Evolutionary conservation across 1,140 invertebrate species (phyloP), one percentile per base, ranked within the genome.

Genomic region (Drosophila asahinai): DNA sequence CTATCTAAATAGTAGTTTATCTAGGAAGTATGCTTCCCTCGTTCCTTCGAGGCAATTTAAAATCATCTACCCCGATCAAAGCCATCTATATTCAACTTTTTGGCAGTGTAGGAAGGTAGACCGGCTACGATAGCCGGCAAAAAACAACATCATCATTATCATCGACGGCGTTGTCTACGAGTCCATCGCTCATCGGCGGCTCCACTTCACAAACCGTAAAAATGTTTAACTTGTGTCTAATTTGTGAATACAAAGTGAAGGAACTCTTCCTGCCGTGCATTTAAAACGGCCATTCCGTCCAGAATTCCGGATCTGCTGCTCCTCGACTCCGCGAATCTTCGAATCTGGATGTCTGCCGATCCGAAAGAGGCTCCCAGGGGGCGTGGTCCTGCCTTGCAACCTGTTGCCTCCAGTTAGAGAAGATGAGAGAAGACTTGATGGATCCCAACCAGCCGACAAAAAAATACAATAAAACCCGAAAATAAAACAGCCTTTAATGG

Each of bases 171-270:
- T 58, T 42, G 61, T 66, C 73, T 58, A 77, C 61, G 47, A 65
- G 52, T 54, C 52, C 61, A 76, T 73, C 67, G 70, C 54, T 72
- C 71, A 75, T 58, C 57, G 70, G 49, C 70, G 73, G 60, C 60
- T 54, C 42, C 71, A 63, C 47, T 73, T 70, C 71, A 64, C 66
- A 78, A 67, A 52, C 48, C 74, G 63, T 70, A 75, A 83, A 82
- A 74, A 52, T 76, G 48, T 62, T 72, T 30, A 80, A 65, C 72
- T 84, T 77, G 81, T 77, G 77, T 83, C 81, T 83, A 83, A 83
- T 83, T 83, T 83, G 81, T 83, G 81, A 68, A 77, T 66, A 74
- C 74, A 82, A 82, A 83, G 67, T 78, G 65, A 75, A 72, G 54
- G 64, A 55, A 83, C 67, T 67, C 47, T 62, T 77, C 48, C 75